These are phyloP conservation scores for Drosophila setifemur DNA, from an alignment of 1,140 invertebrate species.

Conservation along the genomic window DNA sequence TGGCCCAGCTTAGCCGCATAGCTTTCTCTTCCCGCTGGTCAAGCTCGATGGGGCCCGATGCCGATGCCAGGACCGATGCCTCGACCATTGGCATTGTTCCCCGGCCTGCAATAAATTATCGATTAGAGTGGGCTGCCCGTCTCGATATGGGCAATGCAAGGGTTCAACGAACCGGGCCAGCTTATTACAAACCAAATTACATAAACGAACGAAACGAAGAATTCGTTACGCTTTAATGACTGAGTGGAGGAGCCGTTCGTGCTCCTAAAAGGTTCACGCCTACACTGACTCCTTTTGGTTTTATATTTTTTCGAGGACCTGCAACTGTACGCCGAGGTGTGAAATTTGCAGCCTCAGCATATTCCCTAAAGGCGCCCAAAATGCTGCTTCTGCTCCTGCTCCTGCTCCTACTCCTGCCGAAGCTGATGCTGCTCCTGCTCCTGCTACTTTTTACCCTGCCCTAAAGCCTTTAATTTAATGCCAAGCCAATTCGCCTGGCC, in stretches of 20 bases:
- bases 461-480: conserved; percentile 65
- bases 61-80: conserved; percentile 37
- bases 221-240: conserved; percentile 55
- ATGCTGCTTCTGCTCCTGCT: conserved; percentile 10
- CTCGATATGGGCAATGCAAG: conserved; percentile 22
- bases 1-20: neutral
- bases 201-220: conserved; percentile 15
- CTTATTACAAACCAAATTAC: conserved; percentile 56
- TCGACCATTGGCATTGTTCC: conserved; percentile 51
- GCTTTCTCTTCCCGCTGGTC: conserved; percentile 32
- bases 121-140: conserved; percentile 54
- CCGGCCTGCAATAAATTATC: conserved; percentile 66
- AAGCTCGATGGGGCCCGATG: conserved; percentile 8
- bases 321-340: conserved; percentile 60
- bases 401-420: neutral
- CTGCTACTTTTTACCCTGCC: conserved; percentile 19
- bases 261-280: conserved; percentile 52
- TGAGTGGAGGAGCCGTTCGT: conserved; percentile 6
- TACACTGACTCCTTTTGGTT: conserved; percentile 6
- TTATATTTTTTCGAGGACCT: neutral
- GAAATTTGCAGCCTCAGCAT: conserved; percentile 63
- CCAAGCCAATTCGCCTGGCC: conserved; percentile 63
- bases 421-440: conserved; percentile 7
- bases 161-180: conserved; percentile 45
- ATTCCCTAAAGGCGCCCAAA: conserved; percentile 57